Base-by-base conservation (phyloP, 2,797 vertebrate species). In the Acanthornis magna region DNA sequence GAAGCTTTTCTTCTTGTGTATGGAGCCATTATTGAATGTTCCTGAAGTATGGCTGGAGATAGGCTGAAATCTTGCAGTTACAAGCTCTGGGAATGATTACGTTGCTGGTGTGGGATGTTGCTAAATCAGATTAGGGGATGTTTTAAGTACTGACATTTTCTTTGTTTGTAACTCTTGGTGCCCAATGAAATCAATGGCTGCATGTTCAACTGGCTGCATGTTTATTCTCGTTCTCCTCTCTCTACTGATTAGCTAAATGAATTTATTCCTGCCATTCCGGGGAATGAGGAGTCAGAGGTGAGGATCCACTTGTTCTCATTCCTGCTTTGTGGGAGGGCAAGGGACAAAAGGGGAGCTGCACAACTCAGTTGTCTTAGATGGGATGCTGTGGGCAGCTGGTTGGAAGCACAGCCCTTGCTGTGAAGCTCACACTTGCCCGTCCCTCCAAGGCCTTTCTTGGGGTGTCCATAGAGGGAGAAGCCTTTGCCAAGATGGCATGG, bases 281-380 rank as follows among this genome's bases (percentile, higher is more conserved):
- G 36, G 36, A 11, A 38, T 38, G 36, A 38, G 36, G 36, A 38
- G 9, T 25, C 55, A 5, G 55, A 74, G 43, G 72, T 74, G 48
- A 60, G 54, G n/a, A 67, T 50, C 47, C 47, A 36, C 12, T 7
- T 50, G n/a, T 42, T 42, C 16, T 48, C 14, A 19, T 50, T 50
- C 36, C 47, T 45, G 15, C 26, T 11, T 6, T 55, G 66, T 29
- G 0, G 2, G 48, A 43, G 53, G 34, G 42, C 38, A 17, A 0
- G 16, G 42, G 62, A 38, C 27, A 47, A 32, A 40, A 40, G 50
- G 21, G 26, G 40, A 32, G 19, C 34, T 32, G 54, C 1, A 1
- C 23, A 7, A 1, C 23, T 26, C 36, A 42, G 7, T 20, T 26
- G 66, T 50, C 54, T 54, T 9, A 2, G 0, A 14, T 18, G 61